A percentile compares a stretch with the other conserved stretches of the same genome.
Evolutionary conservation across 1,140 invertebrate genomes (phyloP).

Genomic region (Megalopta genalis): DNA sequence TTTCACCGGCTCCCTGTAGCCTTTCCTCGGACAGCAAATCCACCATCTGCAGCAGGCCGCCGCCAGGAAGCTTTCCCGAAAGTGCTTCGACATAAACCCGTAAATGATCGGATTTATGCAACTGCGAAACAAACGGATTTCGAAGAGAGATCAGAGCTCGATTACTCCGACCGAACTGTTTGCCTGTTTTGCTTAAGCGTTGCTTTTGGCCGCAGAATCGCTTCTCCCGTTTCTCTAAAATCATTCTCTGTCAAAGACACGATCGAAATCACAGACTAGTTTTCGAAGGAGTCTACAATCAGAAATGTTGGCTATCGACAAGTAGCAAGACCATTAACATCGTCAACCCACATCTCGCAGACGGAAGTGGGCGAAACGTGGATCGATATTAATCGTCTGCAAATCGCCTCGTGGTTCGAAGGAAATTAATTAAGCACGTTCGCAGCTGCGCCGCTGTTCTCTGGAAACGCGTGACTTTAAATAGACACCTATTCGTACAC

Average conservation of each 20-base stretch:
- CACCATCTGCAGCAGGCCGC: slow-evolving; percentile 75
- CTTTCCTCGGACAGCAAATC: slow-evolving; percentile 68
- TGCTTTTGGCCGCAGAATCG: too few species aligned
- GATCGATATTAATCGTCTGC: background rate
- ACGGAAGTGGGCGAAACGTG: slow-evolving; percentile 7
- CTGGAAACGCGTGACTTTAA: background rate
- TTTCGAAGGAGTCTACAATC: too few species aligned
- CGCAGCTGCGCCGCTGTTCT: background rate
- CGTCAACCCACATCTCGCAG: background rate
- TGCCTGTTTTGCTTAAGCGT: background rate
- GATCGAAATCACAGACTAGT: too few species aligned
- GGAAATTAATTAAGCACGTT: background rate
- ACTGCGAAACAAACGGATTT: slow-evolving; percentile 72
- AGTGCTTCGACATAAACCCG: slow-evolving; percentile 90
- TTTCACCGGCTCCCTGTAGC: slow-evolving; percentile 70
- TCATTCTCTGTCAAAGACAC: too few species aligned
- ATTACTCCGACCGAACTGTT: background rate
- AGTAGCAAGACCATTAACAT: slow-evolving; percentile 1
- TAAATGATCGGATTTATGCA: slow-evolving; percentile 90
- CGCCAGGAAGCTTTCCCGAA: slow-evolving; percentile 83
- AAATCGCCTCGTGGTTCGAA: background rate
- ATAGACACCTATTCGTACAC: too few species aligned
- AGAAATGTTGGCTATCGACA: too few species aligned
- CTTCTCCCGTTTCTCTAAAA: too few species aligned
- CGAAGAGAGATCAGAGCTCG: background rate